Base-by-base conservation (phyloP, 2,888 invertebrate genomes). In the Sussaba pulchella region DNA sequence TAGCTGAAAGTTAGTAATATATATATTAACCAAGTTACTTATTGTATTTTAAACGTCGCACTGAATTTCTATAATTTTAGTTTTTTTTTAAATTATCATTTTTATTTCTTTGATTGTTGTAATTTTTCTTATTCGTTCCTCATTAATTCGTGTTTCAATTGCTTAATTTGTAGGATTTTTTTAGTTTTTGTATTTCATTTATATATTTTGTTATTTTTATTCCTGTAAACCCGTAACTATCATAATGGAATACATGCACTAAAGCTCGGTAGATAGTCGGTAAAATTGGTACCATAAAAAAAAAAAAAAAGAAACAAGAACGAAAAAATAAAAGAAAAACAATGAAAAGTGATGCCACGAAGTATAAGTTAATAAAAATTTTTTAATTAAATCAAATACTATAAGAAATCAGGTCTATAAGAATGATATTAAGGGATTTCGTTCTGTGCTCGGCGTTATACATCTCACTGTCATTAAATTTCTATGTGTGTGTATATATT, bases 391-490 rank as follows among this genome's bases (percentile, higher is more conserved):
- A 64, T 52, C 43, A 61, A 61, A 75, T 66, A 54, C 21, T 39
- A 36, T 67, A 71, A 71, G 36, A 19, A 59, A 52, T 78, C 66
- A 19, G 70, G 31, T 71, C 59, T 57, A 71, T 71, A 31, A 87
- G 88, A 86, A 90, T 90, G 87, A 89, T 88, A 88, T 90, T 89
- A 89, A 88, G 88, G 90, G 88, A 89, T 89, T 90, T 91, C 90
- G 88, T 89, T 91, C 90, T 90, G 89, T 89, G 89, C 90, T 91
- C 91, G 89, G 89, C 91, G 91, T 89, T 91, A 91, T 91, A 89
- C 90, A 91, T 91, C 91, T 91, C 91, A 91, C 90, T 91, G 91
- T 91, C 91, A 91, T 91, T 91, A 90, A 90, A 90, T 90, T 88
- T 88, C 87, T 90, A 6, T 31, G 31, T 31, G 31, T 31, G 31